Evolutionary conservation across 2,113 vertebrate genomes (phyloP).

Genomic region (Phycodurus eques): DNA sequence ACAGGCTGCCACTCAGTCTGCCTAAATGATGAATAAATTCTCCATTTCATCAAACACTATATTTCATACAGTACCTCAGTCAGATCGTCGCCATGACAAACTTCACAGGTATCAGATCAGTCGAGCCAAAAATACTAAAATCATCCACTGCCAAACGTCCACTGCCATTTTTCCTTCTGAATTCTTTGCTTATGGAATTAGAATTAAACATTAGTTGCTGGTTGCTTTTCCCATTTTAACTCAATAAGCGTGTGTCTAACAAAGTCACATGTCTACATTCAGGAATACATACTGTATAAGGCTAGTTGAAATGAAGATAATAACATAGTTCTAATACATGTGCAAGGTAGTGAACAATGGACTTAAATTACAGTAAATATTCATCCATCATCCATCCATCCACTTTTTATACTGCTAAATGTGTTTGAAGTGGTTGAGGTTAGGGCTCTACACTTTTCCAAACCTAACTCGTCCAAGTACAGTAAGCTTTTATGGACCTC

Average conservation of each 20-base stretch:
- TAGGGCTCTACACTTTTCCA: no score
- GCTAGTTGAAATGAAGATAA: neutral
- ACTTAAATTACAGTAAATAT: no score
- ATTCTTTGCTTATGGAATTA: neutral
- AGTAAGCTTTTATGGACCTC: no score
- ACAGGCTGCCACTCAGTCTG: constrained; percentile 1
- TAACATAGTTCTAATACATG: neutral
- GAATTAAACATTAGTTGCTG: neutral
- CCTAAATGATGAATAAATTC: neutral
- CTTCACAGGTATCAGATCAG: constrained; percentile 2
- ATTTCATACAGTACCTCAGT: neutral
- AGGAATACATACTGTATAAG: neutral
- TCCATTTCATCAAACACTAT: neutral
- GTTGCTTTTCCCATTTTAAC: neutral
- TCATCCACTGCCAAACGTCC: neutral
- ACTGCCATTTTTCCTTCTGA: neutral
- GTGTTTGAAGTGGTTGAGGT: no score
- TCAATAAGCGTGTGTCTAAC: neutral
- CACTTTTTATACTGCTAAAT: no score
- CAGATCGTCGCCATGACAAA: neutral
- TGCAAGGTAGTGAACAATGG: no score
- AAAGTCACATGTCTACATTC: neutral
- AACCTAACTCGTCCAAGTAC: no score
- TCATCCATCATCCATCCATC: no score
- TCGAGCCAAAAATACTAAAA: neutral